Evolutionary conservation across 2,797 vertebrate species (phyloP).

Genomic region (Sebastes nivosus): DNA sequence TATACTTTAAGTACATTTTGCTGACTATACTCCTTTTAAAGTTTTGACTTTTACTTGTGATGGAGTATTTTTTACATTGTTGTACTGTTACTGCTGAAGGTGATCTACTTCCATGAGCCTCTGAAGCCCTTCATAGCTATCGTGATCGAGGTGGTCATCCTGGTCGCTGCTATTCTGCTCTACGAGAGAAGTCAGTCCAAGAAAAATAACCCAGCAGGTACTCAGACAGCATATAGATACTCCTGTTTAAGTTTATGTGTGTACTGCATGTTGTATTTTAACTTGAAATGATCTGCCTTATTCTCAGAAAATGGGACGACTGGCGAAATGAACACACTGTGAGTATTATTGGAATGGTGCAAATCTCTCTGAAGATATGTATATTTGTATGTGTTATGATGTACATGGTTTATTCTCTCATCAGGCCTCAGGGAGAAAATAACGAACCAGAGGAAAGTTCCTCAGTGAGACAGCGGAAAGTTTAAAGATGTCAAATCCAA

Average conservation of each 20-base stretch:
- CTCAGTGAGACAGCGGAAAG: constrained; percentile 79
- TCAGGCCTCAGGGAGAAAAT: constrained; percentile 82
- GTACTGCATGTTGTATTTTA: not conserved
- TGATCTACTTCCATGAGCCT: constrained; percentile 85
- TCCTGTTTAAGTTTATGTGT: not conserved
- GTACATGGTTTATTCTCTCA: not conserved
- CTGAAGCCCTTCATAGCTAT: constrained; percentile 90
- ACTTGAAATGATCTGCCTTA: not conserved
- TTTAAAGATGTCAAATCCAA: constrained; percentile 23
- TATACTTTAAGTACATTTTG: not conserved
- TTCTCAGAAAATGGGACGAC: constrained; percentile 62
- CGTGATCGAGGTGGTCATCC: constrained; percentile 82
- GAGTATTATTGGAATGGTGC: constrained; percentile 49
- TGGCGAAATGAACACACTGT: constrained; percentile 67
- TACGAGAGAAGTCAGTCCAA: constrained; percentile 82
- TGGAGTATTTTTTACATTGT: not conserved
- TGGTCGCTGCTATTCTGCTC: constrained; percentile 85
- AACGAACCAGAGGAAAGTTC: constrained; percentile 61
- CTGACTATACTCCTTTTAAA: not conserved
- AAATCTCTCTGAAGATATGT: not conserved
- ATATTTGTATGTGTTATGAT: not conserved
- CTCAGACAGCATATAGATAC: not conserved
- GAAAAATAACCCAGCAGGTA: constrained; percentile 58
- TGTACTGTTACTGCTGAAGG: constrained; percentile 57
- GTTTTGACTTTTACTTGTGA: not conserved